Conservation (phyloP, 1,140 invertebrate species). For the Eriosoma lanigerum region DNA sequence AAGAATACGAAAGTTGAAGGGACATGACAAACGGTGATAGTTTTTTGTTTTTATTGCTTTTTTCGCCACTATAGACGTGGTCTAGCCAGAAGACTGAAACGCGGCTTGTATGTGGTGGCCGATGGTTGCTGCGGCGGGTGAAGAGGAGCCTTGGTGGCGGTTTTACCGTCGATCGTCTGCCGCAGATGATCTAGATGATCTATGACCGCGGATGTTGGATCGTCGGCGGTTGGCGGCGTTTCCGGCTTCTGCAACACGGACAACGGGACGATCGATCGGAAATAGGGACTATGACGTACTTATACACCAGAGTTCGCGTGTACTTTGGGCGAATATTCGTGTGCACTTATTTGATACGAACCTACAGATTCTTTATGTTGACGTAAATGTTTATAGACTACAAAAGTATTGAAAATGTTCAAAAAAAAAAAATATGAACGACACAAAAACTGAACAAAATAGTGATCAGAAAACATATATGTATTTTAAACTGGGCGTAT, state of each 20-base stretch:
- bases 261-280: neutral
- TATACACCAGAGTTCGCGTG: neutral
- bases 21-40: too few species aligned
- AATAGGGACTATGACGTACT: too few species aligned
- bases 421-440: too few species aligned
- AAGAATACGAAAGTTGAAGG: too few species aligned
- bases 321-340: conserved; percentile 1
- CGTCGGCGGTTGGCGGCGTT: neutral
- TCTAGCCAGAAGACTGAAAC: neutral
- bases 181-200: neutral
- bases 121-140: neutral
- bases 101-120: conserved; percentile 35
- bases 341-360: too few species aligned
- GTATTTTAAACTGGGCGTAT: too few species aligned
- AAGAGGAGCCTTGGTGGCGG: neutral
- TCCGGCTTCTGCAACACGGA: conserved; percentile 30
- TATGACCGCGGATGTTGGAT: neutral
- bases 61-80: neutral
- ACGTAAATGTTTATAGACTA: too few species aligned
- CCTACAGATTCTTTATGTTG: too few species aligned
- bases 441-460: too few species aligned
- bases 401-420: too few species aligned
- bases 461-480: too few species aligned
- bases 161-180: neutral
- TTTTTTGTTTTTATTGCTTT: too few species aligned